These are phyloP conservation scores for Salticus scenicus DNA, from an alignment of 2,888 invertebrate species.

Conservation along the genomic window DNA sequence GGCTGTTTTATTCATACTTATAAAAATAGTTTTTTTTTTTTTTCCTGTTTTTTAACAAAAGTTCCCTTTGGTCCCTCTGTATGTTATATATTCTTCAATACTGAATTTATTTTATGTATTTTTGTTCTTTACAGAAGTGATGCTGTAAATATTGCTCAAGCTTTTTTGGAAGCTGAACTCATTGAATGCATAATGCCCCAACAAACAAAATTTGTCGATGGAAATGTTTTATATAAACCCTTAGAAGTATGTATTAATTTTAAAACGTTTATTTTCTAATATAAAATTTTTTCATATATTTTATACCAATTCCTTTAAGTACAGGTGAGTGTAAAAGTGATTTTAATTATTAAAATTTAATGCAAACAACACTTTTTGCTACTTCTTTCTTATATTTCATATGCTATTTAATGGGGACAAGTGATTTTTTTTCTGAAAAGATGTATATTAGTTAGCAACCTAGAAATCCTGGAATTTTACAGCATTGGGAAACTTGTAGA, in stretches of 20 bases:
- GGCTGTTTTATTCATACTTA: no score
- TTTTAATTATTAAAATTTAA: no score
- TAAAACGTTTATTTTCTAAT: neutral
- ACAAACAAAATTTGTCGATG: constrained; percentile 80
- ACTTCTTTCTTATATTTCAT: no score
- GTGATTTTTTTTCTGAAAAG: no score
- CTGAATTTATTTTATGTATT: constrained; percentile 4
- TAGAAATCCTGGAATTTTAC: no score
- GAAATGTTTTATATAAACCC: constrained; percentile 77
- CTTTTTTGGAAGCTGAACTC: constrained; percentile 84
- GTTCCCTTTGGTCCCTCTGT: neutral
- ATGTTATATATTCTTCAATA: neutral
- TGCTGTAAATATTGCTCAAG: constrained; percentile 86
- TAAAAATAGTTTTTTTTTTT: no score
- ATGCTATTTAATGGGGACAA: no score
- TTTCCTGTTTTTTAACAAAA: no score
- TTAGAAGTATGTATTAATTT: constrained; percentile 32
- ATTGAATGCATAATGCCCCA: constrained; percentile 80
- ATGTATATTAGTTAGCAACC: no score
- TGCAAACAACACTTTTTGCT: no score
- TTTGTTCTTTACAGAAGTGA: constrained; percentile 48
- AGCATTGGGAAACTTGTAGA: no score
- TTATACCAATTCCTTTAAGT: neutral
- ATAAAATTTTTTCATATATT: neutral
- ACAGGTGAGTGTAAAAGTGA: no score